phyloP scores from a whole-genome alignment of 2,888 invertebrate species.

The Platycheirus rosarum region DNA sequence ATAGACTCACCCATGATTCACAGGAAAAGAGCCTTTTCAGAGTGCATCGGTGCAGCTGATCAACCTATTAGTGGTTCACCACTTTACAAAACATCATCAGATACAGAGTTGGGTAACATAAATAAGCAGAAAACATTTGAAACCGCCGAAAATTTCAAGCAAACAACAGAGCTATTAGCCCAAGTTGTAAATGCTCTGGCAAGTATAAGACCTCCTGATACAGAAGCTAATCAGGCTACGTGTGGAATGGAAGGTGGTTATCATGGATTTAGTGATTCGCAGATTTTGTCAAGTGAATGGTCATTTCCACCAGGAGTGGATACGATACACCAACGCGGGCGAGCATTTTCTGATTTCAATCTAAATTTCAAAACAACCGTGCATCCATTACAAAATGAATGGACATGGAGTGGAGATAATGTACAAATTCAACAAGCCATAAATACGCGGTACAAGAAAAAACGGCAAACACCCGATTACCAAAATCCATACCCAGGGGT shows the following conservation, averaged over 20 bases:
- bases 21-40: slow-evolving; percentile 87
- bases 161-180: slow-evolving; percentile 89
- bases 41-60: slow-evolving; percentile 83
- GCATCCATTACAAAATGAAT: slow-evolving; percentile 79
- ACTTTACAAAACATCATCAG: slow-evolving; percentile 86
- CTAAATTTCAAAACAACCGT: slow-evolving; percentile 77
- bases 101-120: slow-evolving; percentile 90
- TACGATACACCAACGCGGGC: slow-evolving; percentile 82
- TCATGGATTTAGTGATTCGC: slow-evolving; percentile 88
- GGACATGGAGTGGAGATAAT: slow-evolving; percentile 83
- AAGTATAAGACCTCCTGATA: slow-evolving; percentile 83
- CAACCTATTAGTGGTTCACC: slow-evolving; percentile 75
- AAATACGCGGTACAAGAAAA: slow-evolving; percentile 79
- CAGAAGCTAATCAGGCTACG: slow-evolving; percentile 77
- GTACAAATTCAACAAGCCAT: slow-evolving; percentile 82
- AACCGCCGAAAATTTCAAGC: slow-evolving; percentile 87
- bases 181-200: slow-evolving; percentile 91
- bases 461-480: slow-evolving; percentile 75
- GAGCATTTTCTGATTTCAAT: slow-evolving; percentile 85
- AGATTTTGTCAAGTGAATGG: slow-evolving; percentile 90
- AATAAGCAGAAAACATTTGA: slow-evolving; percentile 88
- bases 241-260: slow-evolving; percentile 83
- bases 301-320: slow-evolving; percentile 81
- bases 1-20: slow-evolving; percentile 82
- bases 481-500: slow-evolving; percentile 74